A percentile compares a stretch with the other conserved stretches of the same genome.
Evolutionary conservation across 2,113 vertebrate species (phyloP).

Genomic region (Copsychus sechellarum): DNA sequence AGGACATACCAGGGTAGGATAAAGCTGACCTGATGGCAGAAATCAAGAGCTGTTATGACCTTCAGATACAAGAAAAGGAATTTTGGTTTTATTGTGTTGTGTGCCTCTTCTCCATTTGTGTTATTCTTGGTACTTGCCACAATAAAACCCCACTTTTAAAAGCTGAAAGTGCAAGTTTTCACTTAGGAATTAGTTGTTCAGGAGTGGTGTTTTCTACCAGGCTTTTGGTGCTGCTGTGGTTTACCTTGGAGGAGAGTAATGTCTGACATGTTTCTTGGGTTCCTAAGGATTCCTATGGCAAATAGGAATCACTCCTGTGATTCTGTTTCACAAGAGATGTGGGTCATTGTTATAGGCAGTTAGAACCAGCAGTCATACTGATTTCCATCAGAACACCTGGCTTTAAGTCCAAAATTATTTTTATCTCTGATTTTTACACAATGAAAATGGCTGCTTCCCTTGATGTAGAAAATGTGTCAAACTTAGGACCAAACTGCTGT

Average conservation of each 20-base stretch:
- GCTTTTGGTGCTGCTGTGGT: not conserved
- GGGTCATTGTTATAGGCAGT: not conserved
- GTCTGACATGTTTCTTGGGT: not conserved
- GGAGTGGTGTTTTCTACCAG: not conserved
- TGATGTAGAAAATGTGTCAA: not conserved
- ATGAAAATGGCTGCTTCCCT: not conserved
- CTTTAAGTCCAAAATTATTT: not conserved
- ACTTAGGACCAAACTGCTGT: not conserved
- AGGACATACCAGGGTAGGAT: not conserved
- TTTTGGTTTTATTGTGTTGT: not conserved
- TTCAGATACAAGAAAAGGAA: not conserved
- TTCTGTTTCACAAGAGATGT: not conserved
- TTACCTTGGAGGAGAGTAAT: not conserved
- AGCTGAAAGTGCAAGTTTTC: not conserved
- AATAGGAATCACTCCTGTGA: no score
- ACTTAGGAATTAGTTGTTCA: not conserved
- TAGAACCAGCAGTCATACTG: not conserved
- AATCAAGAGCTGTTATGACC: not conserved
- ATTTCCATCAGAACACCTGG: not conserved
- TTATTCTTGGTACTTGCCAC: not conserved
- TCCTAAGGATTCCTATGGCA: not conserved
- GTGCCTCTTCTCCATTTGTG: not conserved
- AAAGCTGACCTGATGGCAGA: not conserved
- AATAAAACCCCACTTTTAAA: not conserved
- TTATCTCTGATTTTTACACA: not conserved